phyloP scores from a whole-genome alignment of 2,113 vertebrate genomes.

The Romanogobio albipinnatus region DNA sequence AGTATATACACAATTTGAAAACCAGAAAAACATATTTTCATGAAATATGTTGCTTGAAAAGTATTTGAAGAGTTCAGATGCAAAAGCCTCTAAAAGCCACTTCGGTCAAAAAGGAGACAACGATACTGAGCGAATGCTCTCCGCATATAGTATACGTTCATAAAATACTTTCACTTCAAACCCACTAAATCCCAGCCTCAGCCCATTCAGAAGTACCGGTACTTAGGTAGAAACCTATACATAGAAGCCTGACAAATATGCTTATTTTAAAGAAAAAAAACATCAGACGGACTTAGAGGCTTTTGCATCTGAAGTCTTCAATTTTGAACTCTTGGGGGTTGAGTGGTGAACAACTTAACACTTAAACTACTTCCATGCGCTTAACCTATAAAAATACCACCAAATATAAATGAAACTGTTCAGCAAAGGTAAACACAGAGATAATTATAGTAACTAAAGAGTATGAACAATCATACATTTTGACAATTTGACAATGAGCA shows the following conservation, averaged over 20 bases:
- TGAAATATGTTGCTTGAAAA: background rate
- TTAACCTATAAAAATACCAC: constrained; percentile 11
- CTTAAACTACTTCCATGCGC: background rate
- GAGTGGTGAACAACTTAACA: background rate
- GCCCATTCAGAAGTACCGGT: too few species aligned
- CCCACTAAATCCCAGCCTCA: too few species aligned
- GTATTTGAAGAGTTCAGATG: background rate
- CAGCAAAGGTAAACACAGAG: background rate
- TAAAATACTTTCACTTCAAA: too few species aligned
- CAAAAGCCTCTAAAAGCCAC: too few species aligned
- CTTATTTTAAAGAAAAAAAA: too few species aligned
- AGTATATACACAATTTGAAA: background rate
- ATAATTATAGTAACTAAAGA: constrained; percentile 4
- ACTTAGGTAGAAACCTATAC: too few species aligned
- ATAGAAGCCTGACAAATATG: too few species aligned
- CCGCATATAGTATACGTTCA: too few species aligned
- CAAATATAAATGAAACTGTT: background rate
- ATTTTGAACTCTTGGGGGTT: background rate
- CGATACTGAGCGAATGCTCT: too few species aligned
- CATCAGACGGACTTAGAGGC: too few species aligned
- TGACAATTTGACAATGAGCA: background rate
- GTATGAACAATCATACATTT: constrained; percentile 9
- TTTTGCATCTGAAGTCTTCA: too few species aligned
- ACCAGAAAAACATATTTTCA: background rate
- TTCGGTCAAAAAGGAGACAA: too few species aligned